Base-by-base conservation (phyloP, 2,888 invertebrate genomes). In the Philonicus albiceps region DNA sequence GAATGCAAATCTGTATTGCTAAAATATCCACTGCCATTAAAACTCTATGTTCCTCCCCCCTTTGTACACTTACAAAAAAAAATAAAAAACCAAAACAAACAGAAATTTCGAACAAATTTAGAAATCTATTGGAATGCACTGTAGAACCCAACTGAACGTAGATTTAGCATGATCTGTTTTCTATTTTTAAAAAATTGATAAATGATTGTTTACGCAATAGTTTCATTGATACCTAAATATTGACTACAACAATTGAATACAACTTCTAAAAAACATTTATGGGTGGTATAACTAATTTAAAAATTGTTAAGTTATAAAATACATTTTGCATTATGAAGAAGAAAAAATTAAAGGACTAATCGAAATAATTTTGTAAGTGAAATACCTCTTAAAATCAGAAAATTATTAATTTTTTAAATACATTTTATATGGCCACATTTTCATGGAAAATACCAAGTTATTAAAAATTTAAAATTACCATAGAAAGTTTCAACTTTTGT, bases 91-190 rank as follows among this genome's bases (percentile, higher is more conserved):
- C 74, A 74, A 31, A 74, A 74, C 6, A 74, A 31, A 74, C 13
- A 2, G 19, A 37, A 74, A 31, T 37, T 37, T 37, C n/a, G 2
- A 16, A 74, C 19, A n/a, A 72, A 34, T 74, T 34, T 74, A 13
- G 19, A 34, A 34, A 19, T 74, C 13, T 74, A 27, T 73, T 78
- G 78, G 78, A 40, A 73, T 84, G 84, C 84, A 84, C 73, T 16
- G 73, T 84, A 84, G 73, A 78, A 84, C 72, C 84, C 84, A 84
- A 84, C 84, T 84, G 84, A 84, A 84, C 84, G 84, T 84, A 81
- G 49, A 53, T 30, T 49, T 55, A 19, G 30, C 40, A 53, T 34
- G 27, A 30, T n/a, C 6, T 34, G n/a, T 22, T 81, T 19, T 2
- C 13, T 31, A 43, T 37, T 43, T 83, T n/a, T n/a, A 40, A 34